Conservation (phyloP, 2,113 vertebrate species). For the Cacatua alba region DNA sequence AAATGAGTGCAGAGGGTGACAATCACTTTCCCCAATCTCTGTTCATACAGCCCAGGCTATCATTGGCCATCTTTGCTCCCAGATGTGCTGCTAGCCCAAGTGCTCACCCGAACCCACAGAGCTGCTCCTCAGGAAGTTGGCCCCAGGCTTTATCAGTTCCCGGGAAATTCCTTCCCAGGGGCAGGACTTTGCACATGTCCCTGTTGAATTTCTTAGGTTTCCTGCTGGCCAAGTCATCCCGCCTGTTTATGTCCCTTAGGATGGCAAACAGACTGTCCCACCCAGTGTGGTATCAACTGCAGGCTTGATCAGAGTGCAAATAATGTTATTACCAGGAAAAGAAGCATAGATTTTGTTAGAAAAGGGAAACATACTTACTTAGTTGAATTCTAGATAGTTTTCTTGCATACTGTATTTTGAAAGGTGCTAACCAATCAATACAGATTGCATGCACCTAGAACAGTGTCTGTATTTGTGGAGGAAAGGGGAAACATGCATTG, state of each 20-base stretch:
- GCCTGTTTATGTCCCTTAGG: background rate
- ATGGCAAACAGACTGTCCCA: background rate
- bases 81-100: background rate
- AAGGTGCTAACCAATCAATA: background rate
- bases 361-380: background rate
- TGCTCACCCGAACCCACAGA: background rate
- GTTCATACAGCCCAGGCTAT: background rate
- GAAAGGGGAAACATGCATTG: background rate
- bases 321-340: background rate
- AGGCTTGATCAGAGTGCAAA: background rate
- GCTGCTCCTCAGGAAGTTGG: background rate
- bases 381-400: background rate
- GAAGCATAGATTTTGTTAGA: background rate
- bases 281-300: background rate
- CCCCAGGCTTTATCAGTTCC: background rate
- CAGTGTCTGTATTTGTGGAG: background rate
- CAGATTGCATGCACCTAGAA: background rate
- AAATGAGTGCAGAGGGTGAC: background rate
- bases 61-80: background rate
- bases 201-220: background rate
- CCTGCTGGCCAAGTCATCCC: accelerated
- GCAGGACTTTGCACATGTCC: background rate
- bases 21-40: background rate
- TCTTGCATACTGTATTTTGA: background rate
- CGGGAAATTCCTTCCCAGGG: background rate